Evolutionary conservation across 2,113 vertebrate genomes (phyloP).

Genomic region (Apteryx mantelli): DNA sequence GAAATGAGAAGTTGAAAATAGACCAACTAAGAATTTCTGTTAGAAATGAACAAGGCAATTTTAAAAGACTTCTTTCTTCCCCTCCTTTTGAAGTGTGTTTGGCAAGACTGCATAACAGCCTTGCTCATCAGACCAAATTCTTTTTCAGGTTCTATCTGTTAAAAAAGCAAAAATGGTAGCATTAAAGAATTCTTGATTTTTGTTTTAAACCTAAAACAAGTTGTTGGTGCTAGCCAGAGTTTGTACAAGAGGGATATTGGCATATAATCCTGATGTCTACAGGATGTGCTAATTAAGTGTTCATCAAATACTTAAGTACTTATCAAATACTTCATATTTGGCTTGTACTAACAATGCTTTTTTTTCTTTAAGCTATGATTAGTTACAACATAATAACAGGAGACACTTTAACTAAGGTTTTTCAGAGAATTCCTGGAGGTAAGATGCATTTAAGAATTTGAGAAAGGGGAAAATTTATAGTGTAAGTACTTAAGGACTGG

Average conservation of each 20-base stretch:
- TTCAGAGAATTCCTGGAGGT: slow-evolving; percentile 94
- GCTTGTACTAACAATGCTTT: not conserved
- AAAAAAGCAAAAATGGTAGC: not conserved
- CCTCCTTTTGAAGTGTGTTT: not conserved
- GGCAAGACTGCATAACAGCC: not conserved
- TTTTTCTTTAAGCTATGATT: slow-evolving; percentile 87
- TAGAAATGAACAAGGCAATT: not conserved
- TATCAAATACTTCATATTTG: not conserved
- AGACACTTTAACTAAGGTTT: slow-evolving; percentile 94
- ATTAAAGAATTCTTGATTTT: not conserved
- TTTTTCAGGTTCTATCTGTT: not conserved
- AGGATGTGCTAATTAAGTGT: not conserved
- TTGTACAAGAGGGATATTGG: not conserved
- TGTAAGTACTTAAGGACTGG: not conserved
- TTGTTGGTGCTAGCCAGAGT: not conserved
- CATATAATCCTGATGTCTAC: not conserved
- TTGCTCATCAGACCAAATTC: not conserved
- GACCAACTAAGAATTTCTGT: not conserved
- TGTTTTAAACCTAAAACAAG: not conserved
- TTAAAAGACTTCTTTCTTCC: not conserved
- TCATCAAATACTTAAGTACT: not conserved
- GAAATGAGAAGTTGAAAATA: not conserved
- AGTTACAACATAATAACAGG: slow-evolving; percentile 97
- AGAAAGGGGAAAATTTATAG: not conserved
- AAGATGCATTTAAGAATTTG: slow-evolving; percentile 27